Percentiles rank a stretch among this genome's conserved stretches.
Conservation (phyloP, 2,113 vertebrate genomes). For the Pituophis catenifer region DNA sequence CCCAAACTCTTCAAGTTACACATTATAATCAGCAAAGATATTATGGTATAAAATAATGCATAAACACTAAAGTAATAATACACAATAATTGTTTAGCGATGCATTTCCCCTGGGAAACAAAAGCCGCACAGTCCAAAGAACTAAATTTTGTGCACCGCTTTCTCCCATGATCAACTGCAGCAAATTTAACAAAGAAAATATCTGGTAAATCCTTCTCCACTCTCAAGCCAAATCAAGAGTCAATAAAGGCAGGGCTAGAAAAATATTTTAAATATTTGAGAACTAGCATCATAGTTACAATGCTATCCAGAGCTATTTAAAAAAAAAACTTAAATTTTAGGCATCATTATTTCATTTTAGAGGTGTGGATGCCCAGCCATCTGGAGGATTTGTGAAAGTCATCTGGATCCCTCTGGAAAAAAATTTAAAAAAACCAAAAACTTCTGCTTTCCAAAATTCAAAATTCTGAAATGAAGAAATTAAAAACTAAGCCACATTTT, state of each 20-base stretch:
- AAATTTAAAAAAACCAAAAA: neutral
- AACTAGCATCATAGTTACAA: neutral
- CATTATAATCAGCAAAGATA: neutral
- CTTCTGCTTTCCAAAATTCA: neutral
- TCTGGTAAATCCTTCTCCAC: neutral
- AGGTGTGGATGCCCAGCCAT: neutral
- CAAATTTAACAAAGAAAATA: neutral
- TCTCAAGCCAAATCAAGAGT: neutral
- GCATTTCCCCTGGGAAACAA: neutral
- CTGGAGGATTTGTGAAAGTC: neutral
- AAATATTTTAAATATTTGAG: constrained; percentile 3
- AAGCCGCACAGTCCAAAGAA: neutral
- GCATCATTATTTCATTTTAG: neutral
- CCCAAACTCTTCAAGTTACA: neutral
- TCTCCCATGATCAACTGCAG: neutral
- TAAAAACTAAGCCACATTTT: neutral
- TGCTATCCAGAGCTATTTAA: neutral
- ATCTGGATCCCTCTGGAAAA: neutral
- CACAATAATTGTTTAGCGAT: neutral
- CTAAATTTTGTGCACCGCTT: neutral
- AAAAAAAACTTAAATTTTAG: neutral
- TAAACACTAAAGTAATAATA: neutral
- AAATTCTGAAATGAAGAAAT: neutral
- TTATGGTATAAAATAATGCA: neutral
- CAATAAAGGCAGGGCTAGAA: neutral